Evolutionary conservation across 2,113 vertebrate species (phyloP).

Genomic region (Rhabdornis inornatus): DNA sequence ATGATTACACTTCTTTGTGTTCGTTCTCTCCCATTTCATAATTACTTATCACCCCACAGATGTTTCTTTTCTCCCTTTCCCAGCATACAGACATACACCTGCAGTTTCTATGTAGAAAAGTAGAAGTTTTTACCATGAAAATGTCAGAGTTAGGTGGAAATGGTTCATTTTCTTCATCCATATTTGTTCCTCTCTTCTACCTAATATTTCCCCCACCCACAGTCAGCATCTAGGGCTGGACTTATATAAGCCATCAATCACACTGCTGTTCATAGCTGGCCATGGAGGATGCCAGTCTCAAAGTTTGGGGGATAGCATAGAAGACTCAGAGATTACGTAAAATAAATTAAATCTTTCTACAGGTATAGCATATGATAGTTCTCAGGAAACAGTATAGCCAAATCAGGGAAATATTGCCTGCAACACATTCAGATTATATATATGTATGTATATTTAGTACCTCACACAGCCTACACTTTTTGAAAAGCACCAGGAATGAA

Average conservation of each 20-base stretch:
- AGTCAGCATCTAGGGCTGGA: background rate
- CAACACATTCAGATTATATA: background rate
- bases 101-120: background rate
- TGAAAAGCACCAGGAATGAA: background rate
- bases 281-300: background rate
- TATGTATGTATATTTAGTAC: background rate
- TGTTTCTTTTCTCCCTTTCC: background rate
- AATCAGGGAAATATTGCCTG: background rate
- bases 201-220: fast-evolving
- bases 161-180: background rate
- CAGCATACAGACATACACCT: background rate
- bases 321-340: background rate
- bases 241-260: background rate
- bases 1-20: background rate
- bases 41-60: background rate
- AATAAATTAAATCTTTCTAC: background rate
- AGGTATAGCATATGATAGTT: background rate
- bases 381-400: background rate
- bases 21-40: background rate
- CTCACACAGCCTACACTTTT: background rate
- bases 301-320: background rate
- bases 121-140: background rate
- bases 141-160: background rate
- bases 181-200: background rate
- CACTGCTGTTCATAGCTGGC: background rate